Evolutionary conservation across 1,140 invertebrate genomes (phyloP).

Genomic region (Semibalanus balanoides): DNA sequence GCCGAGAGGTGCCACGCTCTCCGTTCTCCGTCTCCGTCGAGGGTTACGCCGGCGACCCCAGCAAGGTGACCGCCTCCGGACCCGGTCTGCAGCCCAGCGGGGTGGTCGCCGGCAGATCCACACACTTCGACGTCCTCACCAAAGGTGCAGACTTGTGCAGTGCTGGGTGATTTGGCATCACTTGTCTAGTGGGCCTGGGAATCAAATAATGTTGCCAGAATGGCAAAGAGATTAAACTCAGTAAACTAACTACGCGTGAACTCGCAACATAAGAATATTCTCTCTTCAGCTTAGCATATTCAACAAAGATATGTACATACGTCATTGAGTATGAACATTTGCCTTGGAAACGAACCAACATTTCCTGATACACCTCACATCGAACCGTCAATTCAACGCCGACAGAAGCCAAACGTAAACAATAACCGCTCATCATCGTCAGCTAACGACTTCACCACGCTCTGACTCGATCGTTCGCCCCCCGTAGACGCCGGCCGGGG

Average conservation of each 20-base stretch:
- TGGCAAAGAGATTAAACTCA: not conserved
- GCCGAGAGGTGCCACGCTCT: slow-evolving; percentile 58
- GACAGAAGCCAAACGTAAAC: no score
- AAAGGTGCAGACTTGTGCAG: slow-evolving; percentile 38
- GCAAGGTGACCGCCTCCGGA: slow-evolving; percentile 68
- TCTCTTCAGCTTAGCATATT: no score
- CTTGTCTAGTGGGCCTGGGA: not conserved
- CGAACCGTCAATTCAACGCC: no score
- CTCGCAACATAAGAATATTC: no score
- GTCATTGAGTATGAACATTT: no score
- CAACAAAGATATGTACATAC: no score
- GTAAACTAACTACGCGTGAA: no score
- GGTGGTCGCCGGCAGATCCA: slow-evolving; percentile 55
- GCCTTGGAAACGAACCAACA: no score
- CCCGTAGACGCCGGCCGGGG: slow-evolving; percentile 59
- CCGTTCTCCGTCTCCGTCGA: slow-evolving; percentile 59
- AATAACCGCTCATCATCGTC: not conserved
- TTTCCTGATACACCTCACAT: no score
- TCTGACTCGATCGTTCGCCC: not conserved
- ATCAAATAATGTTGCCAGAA: not conserved
- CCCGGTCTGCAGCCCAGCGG: slow-evolving; percentile 68
- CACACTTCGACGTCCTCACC: slow-evolving; percentile 73
- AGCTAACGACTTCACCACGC: not conserved
- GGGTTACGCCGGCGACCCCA: slow-evolving; percentile 64
- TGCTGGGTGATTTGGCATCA: not conserved